Evolutionary conservation across 2,113 vertebrate genomes (phyloP).

Genomic region (Hystrix brachyura): DNA sequence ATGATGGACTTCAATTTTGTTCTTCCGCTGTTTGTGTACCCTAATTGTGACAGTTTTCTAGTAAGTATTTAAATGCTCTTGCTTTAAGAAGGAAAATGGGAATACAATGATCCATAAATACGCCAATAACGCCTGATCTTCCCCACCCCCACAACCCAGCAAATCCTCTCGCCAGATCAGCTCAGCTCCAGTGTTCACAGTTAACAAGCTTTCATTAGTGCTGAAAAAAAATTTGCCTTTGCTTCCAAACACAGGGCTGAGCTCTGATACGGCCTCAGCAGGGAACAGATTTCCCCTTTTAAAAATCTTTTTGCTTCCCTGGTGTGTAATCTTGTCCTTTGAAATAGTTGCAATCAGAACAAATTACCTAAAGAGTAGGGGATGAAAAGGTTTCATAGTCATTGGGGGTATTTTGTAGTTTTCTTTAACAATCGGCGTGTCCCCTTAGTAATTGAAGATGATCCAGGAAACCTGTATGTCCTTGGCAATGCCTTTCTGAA

Average conservation of each 20-base stretch:
- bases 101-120: slow-evolving; percentile 37
- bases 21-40: neutral
- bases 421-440: slow-evolving; percentile 76
- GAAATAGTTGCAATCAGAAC: slow-evolving; percentile 82
- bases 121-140: neutral
- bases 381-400: slow-evolving; percentile 81
- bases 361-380: slow-evolving; percentile 81
- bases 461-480: slow-evolving; percentile 60
- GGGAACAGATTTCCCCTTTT: slow-evolving; percentile 64
- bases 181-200: slow-evolving; percentile 23
- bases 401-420: slow-evolving; percentile 60
- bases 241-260: slow-evolving; percentile 64
- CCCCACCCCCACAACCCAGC: neutral
- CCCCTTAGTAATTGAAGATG: slow-evolving; percentile 72
- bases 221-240: slow-evolving; percentile 68
- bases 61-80: slow-evolving; percentile 38
- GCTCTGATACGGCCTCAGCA: slow-evolving; percentile 72
- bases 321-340: slow-evolving; percentile 73
- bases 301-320: slow-evolving; percentile 72
- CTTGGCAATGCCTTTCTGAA: slow-evolving; percentile 45
- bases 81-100: slow-evolving; percentile 9
- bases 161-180: slow-evolving; percentile 43
- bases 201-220: slow-evolving; percentile 76
- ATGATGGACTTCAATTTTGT: slow-evolving; percentile 7
- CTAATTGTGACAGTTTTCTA: slow-evolving; percentile 27